These are phyloP conservation scores for Calliphora vomitoria DNA, from an alignment of 2,888 invertebrate genomes.

Conservation along the genomic window DNA sequence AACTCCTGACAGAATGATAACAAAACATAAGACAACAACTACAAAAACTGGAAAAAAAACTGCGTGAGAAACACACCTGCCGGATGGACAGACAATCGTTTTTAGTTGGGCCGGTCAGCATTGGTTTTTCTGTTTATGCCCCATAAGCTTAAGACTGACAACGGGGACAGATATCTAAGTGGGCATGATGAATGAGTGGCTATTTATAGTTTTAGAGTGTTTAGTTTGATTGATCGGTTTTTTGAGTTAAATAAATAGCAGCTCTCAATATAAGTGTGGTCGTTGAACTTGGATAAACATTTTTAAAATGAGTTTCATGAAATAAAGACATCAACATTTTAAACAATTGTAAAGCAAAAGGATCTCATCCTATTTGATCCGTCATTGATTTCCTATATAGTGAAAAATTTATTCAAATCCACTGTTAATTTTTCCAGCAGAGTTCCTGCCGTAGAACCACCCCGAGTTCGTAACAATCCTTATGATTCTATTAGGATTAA, in stretches of 20 bases:
- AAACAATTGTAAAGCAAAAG: no score
- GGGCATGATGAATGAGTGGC: conserved; percentile 39
- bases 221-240: conserved; percentile 34
- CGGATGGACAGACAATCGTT: conserved; percentile 73
- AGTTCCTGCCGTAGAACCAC: no score
- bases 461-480: no score
- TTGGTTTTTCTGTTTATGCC: conserved; percentile 10
- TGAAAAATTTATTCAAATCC: no score
- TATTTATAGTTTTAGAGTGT: conserved; percentile 17
- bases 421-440: no score
- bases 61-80: conserved; percentile 77
- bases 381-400: no score
- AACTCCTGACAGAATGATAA: conserved; percentile 70
- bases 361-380: no score
- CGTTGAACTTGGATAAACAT: background rate
- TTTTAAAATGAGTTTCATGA: background rate
- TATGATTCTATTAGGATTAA: no score
- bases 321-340: background rate
- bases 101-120: conserved; percentile 29
- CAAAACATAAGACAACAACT: conserved; percentile 61
- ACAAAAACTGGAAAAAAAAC: conserved; percentile 60
- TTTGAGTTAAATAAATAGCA: background rate
- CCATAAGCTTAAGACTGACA: conserved; percentile 57
- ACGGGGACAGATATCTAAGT: conserved; percentile 58
- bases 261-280: no score